Evolutionary conservation across 1,140 invertebrate genomes (phyloP).

Genomic region (Drosophila busckii): DNA sequence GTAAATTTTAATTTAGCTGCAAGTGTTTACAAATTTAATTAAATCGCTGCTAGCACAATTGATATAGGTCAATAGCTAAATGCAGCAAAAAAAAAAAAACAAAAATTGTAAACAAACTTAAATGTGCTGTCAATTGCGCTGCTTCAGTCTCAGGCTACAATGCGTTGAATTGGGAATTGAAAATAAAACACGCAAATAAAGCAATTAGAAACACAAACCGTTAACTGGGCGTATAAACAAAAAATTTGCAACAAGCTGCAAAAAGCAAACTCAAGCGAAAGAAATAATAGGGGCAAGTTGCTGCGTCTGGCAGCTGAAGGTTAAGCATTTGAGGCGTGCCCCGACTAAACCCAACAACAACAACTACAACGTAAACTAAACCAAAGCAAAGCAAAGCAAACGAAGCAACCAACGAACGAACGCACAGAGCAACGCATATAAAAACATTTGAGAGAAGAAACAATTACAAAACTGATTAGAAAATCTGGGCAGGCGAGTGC

Average conservation of each 20-base stretch:
- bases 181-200: constrained; percentile 7
- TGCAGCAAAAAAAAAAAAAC: too few species aligned
- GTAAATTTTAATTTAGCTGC: too few species aligned
- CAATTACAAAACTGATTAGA: constrained; percentile 77
- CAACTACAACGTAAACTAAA: constrained; percentile 21
- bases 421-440: constrained; percentile 11
- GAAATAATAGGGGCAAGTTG: constrained; percentile 13
- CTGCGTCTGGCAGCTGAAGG: constrained; percentile 58
- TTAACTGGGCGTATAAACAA: constrained; percentile 27
- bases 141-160: too few species aligned
- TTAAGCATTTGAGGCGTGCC: constrained; percentile 55
- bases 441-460: constrained; percentile 41
- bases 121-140: too few species aligned
- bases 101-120: too few species aligned
- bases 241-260: background rate
- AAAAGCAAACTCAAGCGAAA: constrained; percentile 1
- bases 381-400: too few species aligned
- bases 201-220: constrained; percentile 25
- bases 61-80: too few species aligned
- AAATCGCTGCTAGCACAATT: background rate
- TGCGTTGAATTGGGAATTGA: background rate
- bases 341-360: constrained; percentile 28
- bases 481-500: constrained; percentile 52
- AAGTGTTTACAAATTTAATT: background rate
- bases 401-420: too few species aligned